A percentile compares a stretch with the other conserved stretches of the same genome.
Evolutionary conservation across 2,888 invertebrate species (phyloP).

Genomic region (Napeogenes inachia): DNA sequence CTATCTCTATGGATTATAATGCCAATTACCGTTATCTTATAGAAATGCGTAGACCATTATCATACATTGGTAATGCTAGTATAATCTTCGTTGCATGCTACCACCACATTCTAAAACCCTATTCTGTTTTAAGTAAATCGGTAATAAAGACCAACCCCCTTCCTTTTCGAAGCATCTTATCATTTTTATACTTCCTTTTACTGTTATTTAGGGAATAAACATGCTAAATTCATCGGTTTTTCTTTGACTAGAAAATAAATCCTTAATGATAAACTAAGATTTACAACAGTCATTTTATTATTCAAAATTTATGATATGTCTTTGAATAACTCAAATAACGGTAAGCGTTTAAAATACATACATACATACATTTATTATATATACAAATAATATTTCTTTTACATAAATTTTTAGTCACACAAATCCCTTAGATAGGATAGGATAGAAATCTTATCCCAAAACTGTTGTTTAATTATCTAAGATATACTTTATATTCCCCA

Average conservation of each 20-base stretch:
- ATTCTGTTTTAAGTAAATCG: conserved; percentile 31
- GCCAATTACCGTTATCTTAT: conserved; percentile 1
- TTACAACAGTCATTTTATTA: conserved; percentile 38
- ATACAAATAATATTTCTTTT: too few relatives aligned
- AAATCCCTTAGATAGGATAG: too few relatives aligned
- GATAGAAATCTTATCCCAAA: too few relatives aligned
- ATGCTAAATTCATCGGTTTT: conserved; percentile 54
- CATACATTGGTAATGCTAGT: neutral
- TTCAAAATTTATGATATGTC: neutral
- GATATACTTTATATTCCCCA: neutral
- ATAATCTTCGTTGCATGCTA: conserved; percentile 25
- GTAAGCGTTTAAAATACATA: neutral
- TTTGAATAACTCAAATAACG: neutral
- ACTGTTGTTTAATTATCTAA: too few relatives aligned
- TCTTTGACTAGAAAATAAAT: conserved; percentile 54
- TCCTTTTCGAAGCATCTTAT: conserved; percentile 60
- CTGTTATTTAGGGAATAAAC: conserved; percentile 47
- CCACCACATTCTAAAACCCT: conserved; percentile 23
- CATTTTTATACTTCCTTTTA: conserved; percentile 61
- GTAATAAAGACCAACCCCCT: conserved; percentile 50
- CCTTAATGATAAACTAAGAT: conserved; percentile 49
- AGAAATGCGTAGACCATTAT: neutral
- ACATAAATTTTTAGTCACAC: too few relatives aligned
- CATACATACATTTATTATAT: neutral
- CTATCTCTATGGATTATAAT: neutral